Evolutionary conservation across 2,113 vertebrate species (phyloP).

Genomic region (Narcine bancroftii): DNA sequence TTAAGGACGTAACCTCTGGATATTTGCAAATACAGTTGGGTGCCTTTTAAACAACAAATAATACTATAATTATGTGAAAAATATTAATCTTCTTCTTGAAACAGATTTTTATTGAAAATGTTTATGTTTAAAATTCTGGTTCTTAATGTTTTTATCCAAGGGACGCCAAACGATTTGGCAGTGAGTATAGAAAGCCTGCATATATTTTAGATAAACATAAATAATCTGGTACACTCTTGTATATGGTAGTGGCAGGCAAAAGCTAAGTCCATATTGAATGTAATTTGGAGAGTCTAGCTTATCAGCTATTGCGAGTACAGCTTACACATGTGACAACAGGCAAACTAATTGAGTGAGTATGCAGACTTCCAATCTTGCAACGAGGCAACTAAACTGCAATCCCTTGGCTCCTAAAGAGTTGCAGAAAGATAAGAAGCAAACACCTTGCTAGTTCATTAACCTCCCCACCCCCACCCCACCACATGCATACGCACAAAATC

Average conservation of each 20-base stretch:
- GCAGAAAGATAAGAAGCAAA: conserved; percentile 15
- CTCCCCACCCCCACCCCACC: no score
- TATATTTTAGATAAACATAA: conserved; percentile 29
- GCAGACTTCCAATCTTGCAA: conserved; percentile 15
- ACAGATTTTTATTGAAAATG: conserved; percentile 1
- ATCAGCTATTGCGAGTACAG: conserved; percentile 15
- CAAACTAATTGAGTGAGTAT: conserved; percentile 29
- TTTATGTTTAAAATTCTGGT: conserved; percentile 11
- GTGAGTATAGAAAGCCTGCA: background rate
- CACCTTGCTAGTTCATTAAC: conserved; percentile 7
- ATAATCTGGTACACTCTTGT: background rate
- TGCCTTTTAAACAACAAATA: background rate
- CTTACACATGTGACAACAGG: conserved; percentile 13
- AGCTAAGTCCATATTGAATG: conserved; percentile 18
- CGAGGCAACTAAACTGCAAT: conserved; percentile 1
- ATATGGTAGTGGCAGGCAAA: background rate
- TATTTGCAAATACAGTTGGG: background rate
- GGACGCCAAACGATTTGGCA: background rate
- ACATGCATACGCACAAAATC: background rate
- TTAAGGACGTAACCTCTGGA: background rate
- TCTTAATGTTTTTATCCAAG: background rate
- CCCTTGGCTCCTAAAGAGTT: background rate
- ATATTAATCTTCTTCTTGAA: background rate
- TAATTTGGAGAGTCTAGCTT: conserved; percentile 21
- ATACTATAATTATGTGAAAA: background rate